Evolutionary conservation across 2,797 vertebrate species (phyloP), one percentile per base, ranked within the genome.

Genomic region (Mus spretus): DNA sequence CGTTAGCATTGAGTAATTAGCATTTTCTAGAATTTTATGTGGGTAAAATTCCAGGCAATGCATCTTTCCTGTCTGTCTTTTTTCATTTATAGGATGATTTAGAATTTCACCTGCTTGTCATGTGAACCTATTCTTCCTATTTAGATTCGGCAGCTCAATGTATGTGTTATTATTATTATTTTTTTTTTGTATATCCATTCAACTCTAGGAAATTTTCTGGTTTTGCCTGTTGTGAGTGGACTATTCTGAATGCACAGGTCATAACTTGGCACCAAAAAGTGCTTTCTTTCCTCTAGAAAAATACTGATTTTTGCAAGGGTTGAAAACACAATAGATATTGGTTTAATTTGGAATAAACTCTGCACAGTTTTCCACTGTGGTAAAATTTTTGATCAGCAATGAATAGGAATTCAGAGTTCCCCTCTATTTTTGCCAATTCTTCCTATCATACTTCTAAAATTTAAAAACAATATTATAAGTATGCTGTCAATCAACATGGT

Each of bases 161-260:
- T 37, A 19, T 63, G 3, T 50, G 17, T 6, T 12, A 44, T n/a
- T n/a, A n/a, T n/a, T n/a, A n/a, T n/a, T n/a, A n/a, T n/a, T n/a
- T n/a, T 1, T 61, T 87, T 87, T 96, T 63, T 86, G n/a, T 74
- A 84, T 92, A 86, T 67, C 6, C 12, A 14, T 77, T 95, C 9
- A 59, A 3, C 26, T 91, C 55, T 72, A 59, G 6, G 20, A n/a
- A 72, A n/a, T 67, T 81, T 94, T 61, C 15, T 94, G 34, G 78
- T 87, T 91, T 31, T 85, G 20, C n/a, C 19, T 1, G 6, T 50
- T 85, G 13, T 53, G 44, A 50, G 53, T 24, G 31, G 31, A 34
- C 20, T 85, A 15, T 70, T 53, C 31, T 70, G 44, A 85, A 67
- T 24, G 63, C 61, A 50, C 11, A n/a, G 5, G 44, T 67, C 44